Evolutionary conservation across 1,140 invertebrate species (phyloP).

Genomic region (Aphidius gifuensis): DNA sequence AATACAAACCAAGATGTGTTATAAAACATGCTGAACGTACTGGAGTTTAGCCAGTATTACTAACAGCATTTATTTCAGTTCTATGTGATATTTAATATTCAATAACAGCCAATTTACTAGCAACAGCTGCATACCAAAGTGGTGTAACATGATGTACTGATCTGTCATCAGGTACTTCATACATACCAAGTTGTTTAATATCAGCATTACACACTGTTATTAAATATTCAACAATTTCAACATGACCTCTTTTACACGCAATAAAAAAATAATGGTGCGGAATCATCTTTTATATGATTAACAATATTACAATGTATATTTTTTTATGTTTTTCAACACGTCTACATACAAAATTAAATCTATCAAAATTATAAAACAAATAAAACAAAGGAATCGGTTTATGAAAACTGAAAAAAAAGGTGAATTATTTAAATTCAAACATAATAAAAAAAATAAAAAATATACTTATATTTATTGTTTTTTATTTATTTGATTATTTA

Average conservation of each 20-base stretch:
- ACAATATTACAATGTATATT: constrained; percentile 64
- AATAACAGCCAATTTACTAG: constrained; percentile 77
- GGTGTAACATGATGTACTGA: constrained; percentile 82
- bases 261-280: constrained; percentile 82
- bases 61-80: constrained; percentile 80
- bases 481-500: too few species aligned
- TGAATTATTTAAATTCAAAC: too few species aligned
- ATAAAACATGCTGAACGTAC: constrained; percentile 90
- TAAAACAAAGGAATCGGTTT: too few species aligned
- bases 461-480: too few species aligned
- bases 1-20: constrained; percentile 70
- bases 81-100: constrained; percentile 75
- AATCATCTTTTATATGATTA: constrained; percentile 67
- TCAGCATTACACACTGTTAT: constrained; percentile 77
- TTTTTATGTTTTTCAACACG: constrained; percentile 62
- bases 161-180: constrained; percentile 68
- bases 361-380: too few species aligned
- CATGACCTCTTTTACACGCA: constrained; percentile 78
- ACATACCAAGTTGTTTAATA: constrained; percentile 79
- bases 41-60: constrained; percentile 84
- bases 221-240: constrained; percentile 86
- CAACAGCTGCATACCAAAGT: constrained; percentile 89
- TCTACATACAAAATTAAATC: constrained; percentile 56
- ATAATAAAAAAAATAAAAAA: too few species aligned
- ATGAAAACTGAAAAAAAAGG: too few species aligned